Evolutionary conservation across 2,888 invertebrate genomes (phyloP).

Genomic region (Zootermopsis nevadensis): DNA sequence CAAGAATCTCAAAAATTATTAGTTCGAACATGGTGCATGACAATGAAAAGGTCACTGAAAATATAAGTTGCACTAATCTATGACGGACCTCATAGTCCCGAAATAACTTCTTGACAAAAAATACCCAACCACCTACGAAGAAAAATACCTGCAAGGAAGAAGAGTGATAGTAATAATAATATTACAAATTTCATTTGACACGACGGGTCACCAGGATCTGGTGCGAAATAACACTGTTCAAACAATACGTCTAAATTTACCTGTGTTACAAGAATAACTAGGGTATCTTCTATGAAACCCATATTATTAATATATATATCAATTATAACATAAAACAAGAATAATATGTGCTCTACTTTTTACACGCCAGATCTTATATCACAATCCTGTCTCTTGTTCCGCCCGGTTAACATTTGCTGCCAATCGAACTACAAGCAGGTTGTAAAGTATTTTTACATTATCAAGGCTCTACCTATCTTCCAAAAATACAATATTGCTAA

Average conservation of each 20-base stretch:
- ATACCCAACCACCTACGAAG: slow-evolving; percentile 97
- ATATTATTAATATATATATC: slow-evolving; percentile 63
- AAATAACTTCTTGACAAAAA: slow-evolving; percentile 97
- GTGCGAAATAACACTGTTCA: not conserved
- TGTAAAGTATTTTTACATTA: not conserved
- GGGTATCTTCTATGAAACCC: slow-evolving; percentile 87
- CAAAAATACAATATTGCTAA: not conserved
- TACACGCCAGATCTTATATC: not conserved
- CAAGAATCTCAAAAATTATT: slow-evolving; percentile 98
- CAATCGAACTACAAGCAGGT: not conserved
- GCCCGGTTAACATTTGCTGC: not conserved
- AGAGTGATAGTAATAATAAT: not conserved
- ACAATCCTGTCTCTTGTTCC: not conserved
- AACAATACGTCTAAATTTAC: slow-evolving; percentile 62
- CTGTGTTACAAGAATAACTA: slow-evolving; percentile 85
- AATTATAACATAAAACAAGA: not conserved
- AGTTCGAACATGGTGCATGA: slow-evolving; percentile 99
- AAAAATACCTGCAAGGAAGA: slow-evolving; percentile 82
- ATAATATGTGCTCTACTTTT: not conserved
- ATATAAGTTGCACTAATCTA: slow-evolving; percentile 92
- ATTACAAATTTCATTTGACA: not conserved
- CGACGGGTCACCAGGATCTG: not conserved
- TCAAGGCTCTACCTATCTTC: not conserved
- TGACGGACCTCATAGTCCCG: slow-evolving; percentile 98
- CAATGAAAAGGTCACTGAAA: slow-evolving; percentile 94